A percentile compares a stretch with the other conserved stretches of the same genome.
phyloP scores from a whole-genome alignment of 2,888 invertebrate genomes.

The Drosophila quasianomalipes region DNA sequence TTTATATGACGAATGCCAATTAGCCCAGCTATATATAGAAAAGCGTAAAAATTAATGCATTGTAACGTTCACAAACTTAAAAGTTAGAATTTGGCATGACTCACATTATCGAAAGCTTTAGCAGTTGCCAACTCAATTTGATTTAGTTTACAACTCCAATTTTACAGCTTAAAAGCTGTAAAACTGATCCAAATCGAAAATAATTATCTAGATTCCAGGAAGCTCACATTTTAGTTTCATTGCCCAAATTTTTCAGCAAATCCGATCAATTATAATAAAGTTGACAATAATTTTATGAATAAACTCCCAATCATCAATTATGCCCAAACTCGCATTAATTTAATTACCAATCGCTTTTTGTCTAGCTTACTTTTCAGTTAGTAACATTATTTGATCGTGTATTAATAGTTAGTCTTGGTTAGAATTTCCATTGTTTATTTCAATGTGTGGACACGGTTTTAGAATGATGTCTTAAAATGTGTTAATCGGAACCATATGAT shows the following conservation, averaged over 20 bases:
- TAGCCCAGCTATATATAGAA: constrained; percentile 16
- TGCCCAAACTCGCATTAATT: constrained; percentile 22
- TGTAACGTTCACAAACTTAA: constrained; percentile 19
- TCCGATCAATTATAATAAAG: constrained; percentile 26
- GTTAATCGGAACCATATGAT: constrained; percentile 38
- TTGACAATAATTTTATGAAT: constrained; percentile 6
- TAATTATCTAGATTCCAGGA: constrained; percentile 7
- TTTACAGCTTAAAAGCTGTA: constrained; percentile 2
- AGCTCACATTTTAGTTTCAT: constrained; percentile 12
- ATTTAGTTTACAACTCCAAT: constrained; percentile 7
- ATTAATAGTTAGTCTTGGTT: constrained; percentile 17
- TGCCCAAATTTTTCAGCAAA: neutral
- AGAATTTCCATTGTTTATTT: constrained; percentile 5
- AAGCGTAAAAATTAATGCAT: constrained; percentile 17
- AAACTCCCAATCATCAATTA: constrained; percentile 36
- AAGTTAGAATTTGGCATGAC: constrained; percentile 6
- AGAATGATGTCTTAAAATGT: constrained; percentile 24
- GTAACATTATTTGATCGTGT: constrained; percentile 11
- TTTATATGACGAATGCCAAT: constrained; percentile 30
- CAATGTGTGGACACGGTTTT: constrained; percentile 39
- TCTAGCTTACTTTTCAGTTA: constrained; percentile 2
- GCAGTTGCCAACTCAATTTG: neutral
- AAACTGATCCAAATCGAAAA: neutral
- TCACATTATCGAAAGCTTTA: constrained; percentile 4
- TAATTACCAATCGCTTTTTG: constrained; percentile 7